Evolutionary conservation across 2,888 invertebrate species (phyloP).

Genomic region (Pegoplata infirma): DNA sequence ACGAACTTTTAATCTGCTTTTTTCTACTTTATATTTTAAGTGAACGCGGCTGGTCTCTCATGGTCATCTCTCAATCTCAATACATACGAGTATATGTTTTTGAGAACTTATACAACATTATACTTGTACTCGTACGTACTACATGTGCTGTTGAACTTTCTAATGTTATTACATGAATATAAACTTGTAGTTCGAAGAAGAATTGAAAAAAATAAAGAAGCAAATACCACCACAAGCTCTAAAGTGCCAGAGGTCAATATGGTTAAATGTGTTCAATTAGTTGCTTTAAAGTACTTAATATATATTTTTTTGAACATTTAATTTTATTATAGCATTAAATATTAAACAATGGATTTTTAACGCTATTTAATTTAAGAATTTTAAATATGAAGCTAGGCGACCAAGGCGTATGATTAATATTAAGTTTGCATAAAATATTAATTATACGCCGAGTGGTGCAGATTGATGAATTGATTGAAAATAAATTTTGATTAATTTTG

Average conservation of each 20-base stretch:
- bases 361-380: background rate
- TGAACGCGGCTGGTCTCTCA: constrained; percentile 7
- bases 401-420: background rate
- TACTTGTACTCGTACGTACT: background rate
- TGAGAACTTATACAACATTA: constrained; percentile 1
- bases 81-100: constrained; percentile 9
- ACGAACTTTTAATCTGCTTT: constrained; percentile 30
- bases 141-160: constrained; percentile 24
- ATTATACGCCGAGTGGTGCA: constrained; percentile 2
- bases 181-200: background rate
- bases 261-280: constrained; percentile 58
- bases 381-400: too few species aligned
- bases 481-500: too few species aligned
- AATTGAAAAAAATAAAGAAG: background rate
- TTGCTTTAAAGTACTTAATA: constrained; percentile 42
- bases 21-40: background rate
- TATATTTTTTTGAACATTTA: constrained; percentile 16
- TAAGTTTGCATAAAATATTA: background rate
- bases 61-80: constrained; percentile 22
- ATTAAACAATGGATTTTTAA: background rate
- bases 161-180: constrained; percentile 6
- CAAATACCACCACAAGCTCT: constrained; percentile 32
- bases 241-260: constrained; percentile 52
- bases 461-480: too few species aligned
- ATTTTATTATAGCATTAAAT: background rate